Conservation (phyloP, 2,113 vertebrate species). For the Embiotoca jacksoni region DNA sequence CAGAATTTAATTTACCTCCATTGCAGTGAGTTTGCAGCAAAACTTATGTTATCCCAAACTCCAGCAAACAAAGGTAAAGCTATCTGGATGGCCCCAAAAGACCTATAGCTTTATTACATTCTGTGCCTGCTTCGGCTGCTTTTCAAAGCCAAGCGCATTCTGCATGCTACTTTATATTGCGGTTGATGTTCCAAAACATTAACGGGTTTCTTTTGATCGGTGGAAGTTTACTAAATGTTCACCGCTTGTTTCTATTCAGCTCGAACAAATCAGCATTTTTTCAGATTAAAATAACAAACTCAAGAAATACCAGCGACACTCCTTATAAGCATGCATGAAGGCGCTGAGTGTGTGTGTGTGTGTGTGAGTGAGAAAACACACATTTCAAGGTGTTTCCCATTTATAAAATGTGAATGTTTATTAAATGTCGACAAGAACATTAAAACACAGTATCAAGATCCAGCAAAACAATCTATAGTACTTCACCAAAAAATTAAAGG, state of each 20-base stretch:
- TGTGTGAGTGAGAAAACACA: not conserved
- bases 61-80: slow-evolving; percentile 1
- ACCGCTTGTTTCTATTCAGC: not conserved
- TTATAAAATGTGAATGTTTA: slow-evolving; percentile 88
- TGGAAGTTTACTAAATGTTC: not conserved
- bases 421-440: slow-evolving; percentile 87
- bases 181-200: slow-evolving; percentile 14
- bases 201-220: slow-evolving; percentile 12
- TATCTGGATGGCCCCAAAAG: not conserved
- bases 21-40: not conserved
- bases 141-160: slow-evolving; percentile 4
- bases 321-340: not conserved
- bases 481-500: slow-evolving; percentile 73
- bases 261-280: not conserved
- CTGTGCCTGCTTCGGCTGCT: not conserved
- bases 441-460: slow-evolving; percentile 87
- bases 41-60: not conserved
- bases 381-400: slow-evolving; percentile 57
- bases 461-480: slow-evolving; percentile 84
- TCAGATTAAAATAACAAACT: not conserved
- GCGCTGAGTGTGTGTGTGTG: not conserved
- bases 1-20: not conserved
- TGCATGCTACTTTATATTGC: slow-evolving; percentile 4
- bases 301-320: not conserved
- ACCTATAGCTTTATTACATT: not conserved